phyloP scores from a whole-genome alignment of 2,113 vertebrate genomes.

The Paracyprichromis sp. region DNA sequence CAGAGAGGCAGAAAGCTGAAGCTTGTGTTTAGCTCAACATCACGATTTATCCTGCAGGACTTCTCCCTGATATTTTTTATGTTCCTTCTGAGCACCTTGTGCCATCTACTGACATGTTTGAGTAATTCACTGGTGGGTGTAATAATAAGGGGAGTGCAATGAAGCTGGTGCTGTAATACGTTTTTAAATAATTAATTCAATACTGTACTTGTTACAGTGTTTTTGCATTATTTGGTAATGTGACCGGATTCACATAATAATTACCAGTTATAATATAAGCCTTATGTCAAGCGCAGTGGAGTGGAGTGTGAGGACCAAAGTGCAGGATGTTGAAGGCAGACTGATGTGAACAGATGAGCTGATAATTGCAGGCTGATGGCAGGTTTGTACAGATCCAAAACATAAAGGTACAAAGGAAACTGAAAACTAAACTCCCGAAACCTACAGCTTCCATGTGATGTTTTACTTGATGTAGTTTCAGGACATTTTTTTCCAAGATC shows the following conservation, averaged over 20 bases:
- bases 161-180: background rate
- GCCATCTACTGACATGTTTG: background rate
- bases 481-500: background rate
- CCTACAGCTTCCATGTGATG: background rate
- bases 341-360: background rate
- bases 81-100: background rate
- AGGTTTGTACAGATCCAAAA: background rate
- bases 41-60: background rate
- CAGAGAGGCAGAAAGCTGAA: background rate
- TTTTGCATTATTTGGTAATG: background rate
- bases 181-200: background rate
- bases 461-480: fast-evolving
- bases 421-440: background rate
- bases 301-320: background rate
- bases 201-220: background rate
- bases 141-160: background rate
- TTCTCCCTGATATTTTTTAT: background rate
- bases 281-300: background rate
- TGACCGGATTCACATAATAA: background rate
- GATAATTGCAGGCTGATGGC: background rate
- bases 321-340: background rate
- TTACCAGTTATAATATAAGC: background rate
- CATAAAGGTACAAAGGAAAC: background rate
- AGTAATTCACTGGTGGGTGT: background rate
- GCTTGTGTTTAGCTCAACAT: background rate